Conservation (phyloP, 2,888 invertebrate genomes). For the Chouioia cunea region DNA sequence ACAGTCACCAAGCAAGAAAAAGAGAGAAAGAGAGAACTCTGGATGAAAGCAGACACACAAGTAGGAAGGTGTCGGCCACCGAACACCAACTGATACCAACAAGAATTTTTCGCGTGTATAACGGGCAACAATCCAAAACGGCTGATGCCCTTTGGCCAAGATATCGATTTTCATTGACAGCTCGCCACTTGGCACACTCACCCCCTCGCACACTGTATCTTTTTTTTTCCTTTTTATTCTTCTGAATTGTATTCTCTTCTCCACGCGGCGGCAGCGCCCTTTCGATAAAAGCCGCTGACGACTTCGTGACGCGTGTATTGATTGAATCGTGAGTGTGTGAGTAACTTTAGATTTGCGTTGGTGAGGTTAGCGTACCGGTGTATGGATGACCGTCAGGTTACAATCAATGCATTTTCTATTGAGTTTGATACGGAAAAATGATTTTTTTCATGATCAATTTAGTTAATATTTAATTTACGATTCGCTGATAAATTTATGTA, state of each 20-base stretch:
- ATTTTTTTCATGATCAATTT: too few relatives aligned
- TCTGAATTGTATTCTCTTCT: slow-evolving; percentile 11
- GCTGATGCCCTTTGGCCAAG: slow-evolving; percentile 64
- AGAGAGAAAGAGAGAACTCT: not conserved
- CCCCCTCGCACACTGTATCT: slow-evolving; percentile 52
- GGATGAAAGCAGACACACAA: not conserved
- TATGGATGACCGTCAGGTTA: too few relatives aligned
- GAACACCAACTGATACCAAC: not conserved
- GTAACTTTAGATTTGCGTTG: not conserved
- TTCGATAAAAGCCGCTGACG: not conserved
- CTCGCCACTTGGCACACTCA: slow-evolving; percentile 57
- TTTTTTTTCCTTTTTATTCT: slow-evolving; percentile 4
- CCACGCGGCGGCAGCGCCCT: slow-evolving; percentile 23
- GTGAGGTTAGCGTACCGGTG: too few relatives aligned
- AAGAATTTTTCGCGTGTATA: not conserved
- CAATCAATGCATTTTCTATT: too few relatives aligned
- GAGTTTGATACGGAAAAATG: too few relatives aligned
- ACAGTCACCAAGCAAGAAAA: not conserved
- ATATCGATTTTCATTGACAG: slow-evolving; percentile 67
- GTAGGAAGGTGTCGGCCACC: not conserved
- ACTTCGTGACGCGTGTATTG: slow-evolving; percentile 1
- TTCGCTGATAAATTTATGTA: too few relatives aligned
- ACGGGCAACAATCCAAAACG: slow-evolving; percentile 61
- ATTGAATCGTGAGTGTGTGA: not conserved
- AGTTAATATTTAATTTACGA: too few relatives aligned